These are phyloP conservation scores for Holocentrus rufus DNA, from an alignment of 2,797 vertebrate species.

Conservation along the genomic window DNA sequence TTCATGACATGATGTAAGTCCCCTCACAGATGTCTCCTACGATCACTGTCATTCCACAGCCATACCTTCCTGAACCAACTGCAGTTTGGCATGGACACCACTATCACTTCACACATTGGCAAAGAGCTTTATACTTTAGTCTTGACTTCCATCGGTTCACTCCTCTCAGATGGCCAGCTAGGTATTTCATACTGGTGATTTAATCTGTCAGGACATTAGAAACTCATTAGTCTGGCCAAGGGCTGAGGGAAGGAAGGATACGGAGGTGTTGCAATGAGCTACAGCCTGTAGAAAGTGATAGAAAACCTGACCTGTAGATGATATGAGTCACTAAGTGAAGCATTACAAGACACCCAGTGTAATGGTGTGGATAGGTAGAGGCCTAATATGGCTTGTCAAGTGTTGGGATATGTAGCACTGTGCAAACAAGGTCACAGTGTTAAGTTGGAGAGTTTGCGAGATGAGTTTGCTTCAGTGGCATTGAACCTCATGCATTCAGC, in stretches of 20 bases:
- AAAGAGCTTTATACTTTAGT: slow-evolving; percentile 66
- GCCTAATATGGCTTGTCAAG: slow-evolving; percentile 27
- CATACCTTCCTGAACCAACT: slow-evolving; percentile 56
- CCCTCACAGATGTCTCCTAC: slow-evolving; percentile 37
- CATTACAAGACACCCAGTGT: slow-evolving; percentile 54
- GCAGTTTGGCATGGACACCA: slow-evolving; percentile 47
- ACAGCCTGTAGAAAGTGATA: slow-evolving; percentile 56
- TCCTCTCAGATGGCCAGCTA: slow-evolving; percentile 60
- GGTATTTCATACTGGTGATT: slow-evolving; percentile 76
- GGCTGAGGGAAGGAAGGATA: slow-evolving; percentile 55
- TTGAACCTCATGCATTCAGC: neutral
- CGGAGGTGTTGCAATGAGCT: slow-evolving; percentile 67
- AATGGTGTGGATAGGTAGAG: slow-evolving; percentile 65
- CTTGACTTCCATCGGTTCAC: slow-evolving; percentile 41
- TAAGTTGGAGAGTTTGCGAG: slow-evolving; percentile 57
- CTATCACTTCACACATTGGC: slow-evolving; percentile 64
- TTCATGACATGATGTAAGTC: slow-evolving; percentile 48
- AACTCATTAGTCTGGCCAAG: slow-evolving; percentile 56
- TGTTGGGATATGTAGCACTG: slow-evolving; percentile 53
- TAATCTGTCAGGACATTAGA: slow-evolving; percentile 71
- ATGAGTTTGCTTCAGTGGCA: slow-evolving; percentile 33
- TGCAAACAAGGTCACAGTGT: slow-evolving; percentile 25
- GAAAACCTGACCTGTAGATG: slow-evolving; percentile 55
- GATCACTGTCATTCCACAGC: slow-evolving; percentile 30
- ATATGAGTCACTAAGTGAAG: slow-evolving; percentile 28